Base-by-base conservation (phyloP, 1,140 invertebrate species). In the Ooceraea biroi region DNA sequence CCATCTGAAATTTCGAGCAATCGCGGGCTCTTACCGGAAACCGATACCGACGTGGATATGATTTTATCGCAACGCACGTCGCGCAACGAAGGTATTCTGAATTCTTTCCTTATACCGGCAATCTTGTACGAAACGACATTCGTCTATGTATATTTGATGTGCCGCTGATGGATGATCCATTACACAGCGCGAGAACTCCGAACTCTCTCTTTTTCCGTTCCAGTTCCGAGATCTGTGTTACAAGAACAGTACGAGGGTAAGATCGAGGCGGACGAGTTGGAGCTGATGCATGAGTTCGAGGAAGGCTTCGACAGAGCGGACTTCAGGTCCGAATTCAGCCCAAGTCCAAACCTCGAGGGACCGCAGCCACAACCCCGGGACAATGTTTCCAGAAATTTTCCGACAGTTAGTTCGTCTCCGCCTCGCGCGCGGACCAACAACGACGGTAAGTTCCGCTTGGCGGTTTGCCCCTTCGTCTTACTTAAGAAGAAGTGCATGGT, bases 211-310 rank as follows among this genome's bases (percentile, higher is more conserved):
- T 55, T 44, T 89, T 85, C 82, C 68, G 82, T 95, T 95, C 50
- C 93, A 98, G 98, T 98, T 71, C 97, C 97, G 41, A 95, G 97
- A 82, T 96, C 96, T 93, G 97, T 98, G 44, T 93, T 98, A 8
- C 97, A 96, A 85, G 97, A 97, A 84, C 95, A 96, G 86, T 98
- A 97, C 91, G 97, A 97, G 90, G 96, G 96, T 36, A 94, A 96
- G 41, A 92, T 95, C n/a, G 96, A 97, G 91, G 93, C 95, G 10
- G 97, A 98, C 89, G 97, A 98, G 90, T 89, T 94, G 82, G 94
- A 95, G 73, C 84, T 93, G 44, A 92, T 95, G 57, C 91, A 94
- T 48, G 94, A 95, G 66, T 93, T 95, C 73, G 94, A 95, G 82
- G 93, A 95, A 69, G 94, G 95, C 10, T 94, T 94, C 86, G 95